A percentile compares a stretch with the other conserved stretches of the same genome.
Conservation (phyloP, 2,888 invertebrate species). For the Drosophila phalerata region DNA sequence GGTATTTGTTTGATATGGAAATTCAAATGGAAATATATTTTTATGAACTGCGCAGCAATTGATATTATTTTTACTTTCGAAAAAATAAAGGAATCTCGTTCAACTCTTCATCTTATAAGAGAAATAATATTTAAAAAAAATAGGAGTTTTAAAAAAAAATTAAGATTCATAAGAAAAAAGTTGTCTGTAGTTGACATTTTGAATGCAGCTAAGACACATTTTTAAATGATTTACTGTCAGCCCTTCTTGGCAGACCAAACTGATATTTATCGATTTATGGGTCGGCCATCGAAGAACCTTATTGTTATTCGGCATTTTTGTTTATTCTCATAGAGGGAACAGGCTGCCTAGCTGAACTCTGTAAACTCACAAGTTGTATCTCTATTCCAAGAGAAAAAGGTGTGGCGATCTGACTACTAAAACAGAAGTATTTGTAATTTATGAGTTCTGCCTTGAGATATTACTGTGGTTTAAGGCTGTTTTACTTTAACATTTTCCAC, state of each 20-base stretch:
- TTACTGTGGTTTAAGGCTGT: conserved; percentile 19
- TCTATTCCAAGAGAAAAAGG: conserved; percentile 10
- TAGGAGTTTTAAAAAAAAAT: not conserved
- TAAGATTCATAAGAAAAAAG: not conserved
- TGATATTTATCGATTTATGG: conserved; percentile 38
- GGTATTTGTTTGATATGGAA: conserved; percentile 51
- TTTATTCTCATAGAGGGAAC: conserved; percentile 1
- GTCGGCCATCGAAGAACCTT: conserved; percentile 9
- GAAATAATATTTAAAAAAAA: no score
- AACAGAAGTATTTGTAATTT: conserved; percentile 36
- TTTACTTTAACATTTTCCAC: conserved; percentile 18
- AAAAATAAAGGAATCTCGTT: no score
- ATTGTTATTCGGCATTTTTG: conserved; percentile 32
- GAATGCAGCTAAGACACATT: not conserved
- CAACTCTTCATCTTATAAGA: no score
- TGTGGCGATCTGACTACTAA: not conserved
- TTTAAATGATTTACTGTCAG: conserved; percentile 21
- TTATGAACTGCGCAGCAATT: not conserved
- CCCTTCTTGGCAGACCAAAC: conserved; percentile 21
- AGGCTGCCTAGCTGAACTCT: conserved; percentile 9
- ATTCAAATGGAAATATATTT: not conserved
- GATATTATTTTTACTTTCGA: conserved; percentile 2
- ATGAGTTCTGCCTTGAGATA: conserved; percentile 32
- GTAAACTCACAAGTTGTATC: not conserved
- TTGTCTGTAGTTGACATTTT: conserved; percentile 5